Percentiles rank a stretch among this genome's conserved stretches.
Evolutionary conservation across 2,113 vertebrate genomes (phyloP).

Genomic region (Neolamprologus falcicula): DNA sequence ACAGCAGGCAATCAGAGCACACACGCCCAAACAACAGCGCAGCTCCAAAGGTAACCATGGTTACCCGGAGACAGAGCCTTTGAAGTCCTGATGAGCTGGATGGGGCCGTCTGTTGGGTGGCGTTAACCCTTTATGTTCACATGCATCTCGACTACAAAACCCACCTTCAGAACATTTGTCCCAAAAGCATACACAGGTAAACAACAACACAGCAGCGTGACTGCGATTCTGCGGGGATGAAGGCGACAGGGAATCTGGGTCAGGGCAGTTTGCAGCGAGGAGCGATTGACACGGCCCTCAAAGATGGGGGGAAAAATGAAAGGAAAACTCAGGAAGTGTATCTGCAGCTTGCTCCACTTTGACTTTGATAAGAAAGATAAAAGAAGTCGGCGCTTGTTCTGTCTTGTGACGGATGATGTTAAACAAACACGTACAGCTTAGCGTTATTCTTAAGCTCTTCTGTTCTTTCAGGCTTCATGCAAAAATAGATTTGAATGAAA

Average conservation of each 20-base stretch:
- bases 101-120: constrained; percentile 8
- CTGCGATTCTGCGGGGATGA: background rate
- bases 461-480: background rate
- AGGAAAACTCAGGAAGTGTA: background rate
- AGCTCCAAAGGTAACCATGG: constrained; percentile 55
- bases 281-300: constrained; percentile 12
- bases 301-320: background rate
- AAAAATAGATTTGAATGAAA: constrained; percentile 38
- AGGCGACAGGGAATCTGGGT: constrained; percentile 50
- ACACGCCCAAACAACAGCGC: constrained; percentile 27
- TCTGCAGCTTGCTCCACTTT: background rate
- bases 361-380: background rate
- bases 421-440: background rate
- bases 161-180: background rate
- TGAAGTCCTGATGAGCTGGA: constrained; percentile 22
- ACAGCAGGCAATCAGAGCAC: constrained; percentile 49
- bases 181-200: background rate
- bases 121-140: constrained; percentile 8
- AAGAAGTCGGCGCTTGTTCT: background rate
- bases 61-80: constrained; percentile 46
- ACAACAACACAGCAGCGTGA: background rate
- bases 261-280: constrained; percentile 15
- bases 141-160: background rate
- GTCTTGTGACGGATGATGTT: constrained; percentile 8
- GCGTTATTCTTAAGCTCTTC: background rate